A percentile compares a stretch with the other conserved stretches of the same genome.
These are phyloP conservation scores for Acanthornis magna DNA, from an alignment of 2,797 vertebrate genomes.

Conservation along the genomic window DNA sequence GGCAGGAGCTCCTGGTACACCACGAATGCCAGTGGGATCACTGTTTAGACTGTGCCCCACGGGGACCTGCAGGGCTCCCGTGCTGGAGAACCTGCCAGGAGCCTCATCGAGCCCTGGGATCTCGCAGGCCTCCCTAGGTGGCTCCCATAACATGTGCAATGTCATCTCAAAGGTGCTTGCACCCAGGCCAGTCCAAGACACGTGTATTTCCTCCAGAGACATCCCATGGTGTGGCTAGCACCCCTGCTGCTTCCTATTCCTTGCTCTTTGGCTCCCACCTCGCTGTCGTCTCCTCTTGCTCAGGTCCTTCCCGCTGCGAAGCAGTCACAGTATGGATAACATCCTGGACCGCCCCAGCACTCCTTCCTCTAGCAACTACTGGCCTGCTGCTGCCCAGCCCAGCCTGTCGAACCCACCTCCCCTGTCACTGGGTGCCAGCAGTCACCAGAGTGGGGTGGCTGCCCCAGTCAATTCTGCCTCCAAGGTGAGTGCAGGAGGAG, in stretches of 20 bases:
- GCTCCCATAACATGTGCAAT: background rate
- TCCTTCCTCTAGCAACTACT: constrained; percentile 30
- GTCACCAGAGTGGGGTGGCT: constrained; percentile 47
- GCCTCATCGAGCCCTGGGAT: background rate
- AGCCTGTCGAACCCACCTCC: constrained; percentile 24
- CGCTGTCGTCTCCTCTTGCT: background rate
- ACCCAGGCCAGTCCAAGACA: background rate
- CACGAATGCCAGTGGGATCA: background rate
- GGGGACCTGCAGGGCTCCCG: background rate
- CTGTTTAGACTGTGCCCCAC: background rate
- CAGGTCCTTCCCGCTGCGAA: constrained; percentile 76
- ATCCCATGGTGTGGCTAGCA: background rate
- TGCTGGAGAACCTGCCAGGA: background rate
- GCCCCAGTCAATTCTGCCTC: background rate
- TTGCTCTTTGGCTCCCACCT: background rate
- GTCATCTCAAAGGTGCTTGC: background rate
- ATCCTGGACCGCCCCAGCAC: constrained; percentile 78
- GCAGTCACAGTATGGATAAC: constrained; percentile 86
- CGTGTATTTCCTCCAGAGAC: background rate
- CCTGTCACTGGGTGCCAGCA: background rate
- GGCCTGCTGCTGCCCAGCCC: constrained; percentile 45
- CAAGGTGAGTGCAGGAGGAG: constrained; percentile 57
- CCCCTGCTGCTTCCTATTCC: background rate
- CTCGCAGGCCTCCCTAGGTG: background rate
- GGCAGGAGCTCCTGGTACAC: background rate